phyloP scores from a whole-genome alignment of 30 jellyfish, hydroid and myxozoan genomes.

The Phacellophora camtschatica region DNA sequence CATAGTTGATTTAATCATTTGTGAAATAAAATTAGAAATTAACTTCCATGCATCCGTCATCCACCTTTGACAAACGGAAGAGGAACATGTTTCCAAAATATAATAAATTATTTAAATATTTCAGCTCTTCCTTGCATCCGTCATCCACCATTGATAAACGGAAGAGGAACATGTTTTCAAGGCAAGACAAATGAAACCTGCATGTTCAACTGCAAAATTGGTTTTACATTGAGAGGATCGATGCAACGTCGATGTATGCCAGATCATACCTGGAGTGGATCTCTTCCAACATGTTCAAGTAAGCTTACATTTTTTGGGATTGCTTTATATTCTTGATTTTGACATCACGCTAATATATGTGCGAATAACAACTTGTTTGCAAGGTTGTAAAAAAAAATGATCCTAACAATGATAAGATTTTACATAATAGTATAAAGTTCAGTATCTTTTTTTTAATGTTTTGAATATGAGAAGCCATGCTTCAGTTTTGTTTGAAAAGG shows the following conservation, averaged over 20 bases:
- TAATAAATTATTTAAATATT: no score
- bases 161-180: constrained; percentile 57
- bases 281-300: constrained; percentile 62
- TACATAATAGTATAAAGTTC: no score
- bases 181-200: constrained; percentile 72
- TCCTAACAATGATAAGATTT: no score
- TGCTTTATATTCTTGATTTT: no score
- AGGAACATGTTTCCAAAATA: constrained; percentile 67
- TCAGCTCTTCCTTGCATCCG: constrained; percentile 61
- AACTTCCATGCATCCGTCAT: constrained; percentile 50
- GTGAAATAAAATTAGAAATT: no score
- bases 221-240: constrained; percentile 66
- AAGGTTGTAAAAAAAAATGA: no score
- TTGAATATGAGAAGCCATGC: no score
- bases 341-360: no score
- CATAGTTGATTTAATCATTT: no score
- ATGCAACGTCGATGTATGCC: constrained; percentile 43
- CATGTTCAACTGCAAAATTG: constrained; percentile 44
- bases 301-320: background rate
- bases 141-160: constrained; percentile 68
- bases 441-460: no score
- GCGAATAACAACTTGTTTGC: no score
- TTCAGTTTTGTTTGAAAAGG: no score
- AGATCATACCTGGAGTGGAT: constrained; percentile 79
- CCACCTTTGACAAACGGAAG: constrained; percentile 71